A percentile compares a stretch with the other conserved stretches of the same genome.
These are phyloP conservation scores for Gymnorhina tibicen DNA, from an alignment of 2,113 vertebrate genomes.

Conservation along the genomic window DNA sequence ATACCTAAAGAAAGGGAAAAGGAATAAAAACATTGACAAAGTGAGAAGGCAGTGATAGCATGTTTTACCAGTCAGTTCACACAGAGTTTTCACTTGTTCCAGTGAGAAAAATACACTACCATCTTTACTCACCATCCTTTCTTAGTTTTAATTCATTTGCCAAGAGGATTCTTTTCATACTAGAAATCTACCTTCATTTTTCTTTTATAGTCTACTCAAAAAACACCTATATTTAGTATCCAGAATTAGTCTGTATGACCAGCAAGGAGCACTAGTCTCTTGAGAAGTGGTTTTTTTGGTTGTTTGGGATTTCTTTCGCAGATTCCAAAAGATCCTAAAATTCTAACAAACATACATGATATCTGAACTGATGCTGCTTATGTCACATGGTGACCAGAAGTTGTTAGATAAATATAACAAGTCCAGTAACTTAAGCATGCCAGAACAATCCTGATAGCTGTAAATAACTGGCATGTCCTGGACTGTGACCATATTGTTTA, in stretches of 20 bases:
- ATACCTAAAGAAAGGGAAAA: not conserved
- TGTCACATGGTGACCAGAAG: not conserved
- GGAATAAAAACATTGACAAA: not conserved
- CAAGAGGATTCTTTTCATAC: not conserved
- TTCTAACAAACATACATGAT: not conserved
- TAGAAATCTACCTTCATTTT: not conserved
- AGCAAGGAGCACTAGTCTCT: not conserved
- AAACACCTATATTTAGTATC: not conserved
- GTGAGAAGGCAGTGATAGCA: not conserved
- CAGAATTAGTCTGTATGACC: not conserved
- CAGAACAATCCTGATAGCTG: not conserved
- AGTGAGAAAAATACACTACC: not conserved
- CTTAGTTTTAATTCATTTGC: not conserved
- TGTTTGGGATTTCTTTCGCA: not conserved
- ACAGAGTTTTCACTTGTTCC: not conserved
- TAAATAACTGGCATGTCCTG: not conserved
- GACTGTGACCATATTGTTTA: not conserved
- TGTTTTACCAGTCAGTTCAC: not conserved
- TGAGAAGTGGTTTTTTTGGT: not conserved
- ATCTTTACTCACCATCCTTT: not conserved
- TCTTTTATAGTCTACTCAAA: not conserved
- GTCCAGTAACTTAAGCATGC: not conserved
- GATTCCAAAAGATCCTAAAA: not conserved
- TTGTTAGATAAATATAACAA: not conserved
- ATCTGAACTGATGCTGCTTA: not conserved